Evolutionary conservation across 2,797 vertebrate species (phyloP).

Genomic region (Saxicola maurus): DNA sequence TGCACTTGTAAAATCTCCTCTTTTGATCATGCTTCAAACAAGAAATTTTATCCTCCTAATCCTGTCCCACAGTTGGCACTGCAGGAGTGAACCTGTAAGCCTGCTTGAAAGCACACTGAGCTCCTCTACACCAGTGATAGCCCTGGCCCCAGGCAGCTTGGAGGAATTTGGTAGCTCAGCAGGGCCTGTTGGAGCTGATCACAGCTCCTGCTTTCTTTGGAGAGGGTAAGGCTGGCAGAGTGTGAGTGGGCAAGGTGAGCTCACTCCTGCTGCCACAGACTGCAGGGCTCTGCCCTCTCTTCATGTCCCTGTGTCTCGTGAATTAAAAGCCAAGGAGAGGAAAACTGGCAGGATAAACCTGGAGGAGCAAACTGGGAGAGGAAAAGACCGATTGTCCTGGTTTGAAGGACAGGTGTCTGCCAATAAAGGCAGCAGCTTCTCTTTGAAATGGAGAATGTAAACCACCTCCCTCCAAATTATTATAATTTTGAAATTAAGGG

Average conservation of each 20-base stretch:
- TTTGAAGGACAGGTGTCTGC: too few relatives aligned
- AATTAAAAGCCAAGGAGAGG: not conserved
- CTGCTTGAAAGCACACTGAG: not conserved
- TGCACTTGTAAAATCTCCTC: not conserved
- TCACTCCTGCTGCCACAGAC: not conserved
- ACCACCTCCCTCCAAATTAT: too few relatives aligned
- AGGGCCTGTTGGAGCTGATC: not conserved
- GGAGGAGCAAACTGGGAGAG: not conserved
- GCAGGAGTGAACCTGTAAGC: not conserved
- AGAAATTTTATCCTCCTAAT: slow-evolving; percentile 8
- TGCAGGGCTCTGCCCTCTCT: not conserved
- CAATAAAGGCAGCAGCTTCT: too few relatives aligned
- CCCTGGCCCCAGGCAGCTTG: not conserved
- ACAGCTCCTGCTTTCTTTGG: not conserved
- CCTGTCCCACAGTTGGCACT: not conserved
- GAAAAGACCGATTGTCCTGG: not conserved
- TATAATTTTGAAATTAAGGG: too few relatives aligned
- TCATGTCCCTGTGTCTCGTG: not conserved
- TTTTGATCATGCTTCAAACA: not conserved
- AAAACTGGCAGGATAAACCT: not conserved
- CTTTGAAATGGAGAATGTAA: too few relatives aligned
- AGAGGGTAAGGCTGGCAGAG: not conserved
- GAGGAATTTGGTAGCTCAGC: not conserved
- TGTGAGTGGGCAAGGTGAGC: not conserved
- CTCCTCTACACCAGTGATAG: not conserved